These are phyloP conservation scores for Cephus runcator DNA, from an alignment of 2,888 invertebrate genomes.

Conservation along the genomic window DNA sequence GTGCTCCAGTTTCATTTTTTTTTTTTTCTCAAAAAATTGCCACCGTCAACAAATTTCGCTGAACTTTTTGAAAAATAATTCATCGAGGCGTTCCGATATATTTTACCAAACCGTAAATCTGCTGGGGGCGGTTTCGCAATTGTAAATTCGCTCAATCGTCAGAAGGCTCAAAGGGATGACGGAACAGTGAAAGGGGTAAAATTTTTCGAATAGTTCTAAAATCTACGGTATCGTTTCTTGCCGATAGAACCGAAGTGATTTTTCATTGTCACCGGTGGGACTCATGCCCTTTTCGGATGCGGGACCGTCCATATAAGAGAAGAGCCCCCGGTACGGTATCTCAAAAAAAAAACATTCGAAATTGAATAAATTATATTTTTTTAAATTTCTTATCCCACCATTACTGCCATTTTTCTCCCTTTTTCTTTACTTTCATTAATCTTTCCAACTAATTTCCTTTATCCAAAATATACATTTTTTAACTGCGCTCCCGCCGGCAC, in stretches of 20 bases:
- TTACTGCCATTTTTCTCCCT: not conserved
- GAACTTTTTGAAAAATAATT: not conserved
- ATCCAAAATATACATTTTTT: not conserved
- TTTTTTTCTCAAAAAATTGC: not conserved
- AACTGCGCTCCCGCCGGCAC: not conserved
- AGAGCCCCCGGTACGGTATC: not conserved
- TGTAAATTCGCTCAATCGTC: slow-evolving; percentile 43
- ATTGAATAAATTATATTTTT: not conserved
- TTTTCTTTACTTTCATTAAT: not conserved
- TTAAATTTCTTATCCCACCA: not conserved
- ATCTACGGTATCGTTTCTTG: not conserved
- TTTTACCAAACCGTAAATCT: not conserved
- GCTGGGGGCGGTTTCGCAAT: slow-evolving; percentile 30
- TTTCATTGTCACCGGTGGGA: not conserved
- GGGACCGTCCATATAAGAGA: not conserved
- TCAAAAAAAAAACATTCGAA: not conserved
- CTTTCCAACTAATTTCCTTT: not conserved
- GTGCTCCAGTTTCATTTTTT: not conserved
- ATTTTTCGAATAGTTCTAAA: not conserved
- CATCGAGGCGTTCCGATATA: not conserved
- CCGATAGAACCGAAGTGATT: not conserved
- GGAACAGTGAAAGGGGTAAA: not conserved
- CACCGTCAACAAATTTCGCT: too few species aligned
- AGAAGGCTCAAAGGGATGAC: slow-evolving; percentile 29
- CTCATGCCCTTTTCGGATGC: not conserved